Conservation (phyloP, 2,113 vertebrate species). For the Malurus melanocephalus region DNA sequence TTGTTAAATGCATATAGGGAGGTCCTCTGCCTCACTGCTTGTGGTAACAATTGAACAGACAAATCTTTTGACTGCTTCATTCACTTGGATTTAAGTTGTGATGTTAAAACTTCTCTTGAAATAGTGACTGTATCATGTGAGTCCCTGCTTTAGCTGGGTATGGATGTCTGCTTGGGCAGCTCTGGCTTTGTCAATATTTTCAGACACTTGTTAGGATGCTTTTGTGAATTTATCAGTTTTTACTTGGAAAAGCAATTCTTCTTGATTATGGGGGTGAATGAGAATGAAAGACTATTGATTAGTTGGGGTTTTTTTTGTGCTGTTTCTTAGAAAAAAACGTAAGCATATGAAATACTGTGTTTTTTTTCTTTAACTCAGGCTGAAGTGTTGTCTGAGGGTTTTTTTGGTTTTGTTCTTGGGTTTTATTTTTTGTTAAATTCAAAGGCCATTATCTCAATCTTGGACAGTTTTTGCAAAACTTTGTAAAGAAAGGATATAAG, state of each 20-base stretch:
- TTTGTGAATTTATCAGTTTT: background rate
- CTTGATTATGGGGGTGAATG: background rate
- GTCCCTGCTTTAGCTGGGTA: background rate
- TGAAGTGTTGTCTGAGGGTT: background rate
- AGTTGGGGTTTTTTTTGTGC: accelerated
- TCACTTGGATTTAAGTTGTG: background rate
- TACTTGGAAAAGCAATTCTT: background rate
- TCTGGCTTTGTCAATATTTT: background rate
- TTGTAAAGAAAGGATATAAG: background rate
- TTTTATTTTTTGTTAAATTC: background rate
- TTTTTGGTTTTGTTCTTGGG: background rate
- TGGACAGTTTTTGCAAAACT: background rate
- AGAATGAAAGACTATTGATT: background rate
- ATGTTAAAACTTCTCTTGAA: background rate
- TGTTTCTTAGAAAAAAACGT: background rate
- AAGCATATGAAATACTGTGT: background rate
- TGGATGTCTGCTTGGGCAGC: background rate
- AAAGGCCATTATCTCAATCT: background rate
- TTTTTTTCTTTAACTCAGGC: background rate
- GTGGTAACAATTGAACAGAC: background rate
- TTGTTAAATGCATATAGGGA: background rate
- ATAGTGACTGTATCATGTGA: background rate
- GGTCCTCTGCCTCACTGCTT: background rate
- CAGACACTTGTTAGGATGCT: background rate
- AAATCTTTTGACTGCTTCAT: accelerated